phyloP scores from a whole-genome alignment of 2,888 invertebrate species.

The Phymatocera aterrima region DNA sequence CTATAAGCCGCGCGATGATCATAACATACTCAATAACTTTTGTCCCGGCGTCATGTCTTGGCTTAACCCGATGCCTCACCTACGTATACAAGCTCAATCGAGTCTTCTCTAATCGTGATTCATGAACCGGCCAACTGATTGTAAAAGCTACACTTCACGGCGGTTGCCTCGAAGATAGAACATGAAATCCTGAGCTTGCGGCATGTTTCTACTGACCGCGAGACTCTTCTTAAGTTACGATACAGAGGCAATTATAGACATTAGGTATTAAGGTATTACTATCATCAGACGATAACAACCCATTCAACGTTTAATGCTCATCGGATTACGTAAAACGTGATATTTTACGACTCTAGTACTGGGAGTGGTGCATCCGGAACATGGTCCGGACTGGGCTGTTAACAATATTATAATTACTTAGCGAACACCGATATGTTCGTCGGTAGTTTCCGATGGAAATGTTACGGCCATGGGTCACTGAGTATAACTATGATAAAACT shows the following conservation, averaged over 20 bases:
- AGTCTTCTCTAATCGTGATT: constrained; percentile 22
- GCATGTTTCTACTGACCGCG: neutral
- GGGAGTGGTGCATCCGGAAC: constrained; percentile 67
- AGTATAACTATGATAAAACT: constrained; percentile 26
- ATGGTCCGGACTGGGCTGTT: constrained; percentile 57
- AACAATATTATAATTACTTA: constrained; percentile 61
- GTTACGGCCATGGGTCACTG: constrained; percentile 27
- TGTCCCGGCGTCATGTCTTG: neutral
- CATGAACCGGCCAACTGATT: neutral
- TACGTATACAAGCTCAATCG: constrained; percentile 10
- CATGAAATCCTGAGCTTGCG: neutral
- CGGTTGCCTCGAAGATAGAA: neutral
- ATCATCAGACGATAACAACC: constrained; percentile 39
- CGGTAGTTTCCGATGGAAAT: constrained; percentile 29
- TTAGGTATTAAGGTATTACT: no score
- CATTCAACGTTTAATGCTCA: constrained; percentile 15
- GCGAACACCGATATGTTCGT: constrained; percentile 49
- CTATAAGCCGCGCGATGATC: neutral
- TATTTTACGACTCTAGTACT: constrained; percentile 60
- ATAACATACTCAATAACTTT: neutral
- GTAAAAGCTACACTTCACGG: constrained; percentile 16
- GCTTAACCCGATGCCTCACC: neutral
- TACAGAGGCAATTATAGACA: neutral
- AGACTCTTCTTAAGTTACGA: constrained; percentile 14
- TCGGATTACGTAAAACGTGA: constrained; percentile 61